These are phyloP conservation scores for Picathartes gymnocephalus DNA, from an alignment of 2,113 vertebrate species.

Conservation along the genomic window DNA sequence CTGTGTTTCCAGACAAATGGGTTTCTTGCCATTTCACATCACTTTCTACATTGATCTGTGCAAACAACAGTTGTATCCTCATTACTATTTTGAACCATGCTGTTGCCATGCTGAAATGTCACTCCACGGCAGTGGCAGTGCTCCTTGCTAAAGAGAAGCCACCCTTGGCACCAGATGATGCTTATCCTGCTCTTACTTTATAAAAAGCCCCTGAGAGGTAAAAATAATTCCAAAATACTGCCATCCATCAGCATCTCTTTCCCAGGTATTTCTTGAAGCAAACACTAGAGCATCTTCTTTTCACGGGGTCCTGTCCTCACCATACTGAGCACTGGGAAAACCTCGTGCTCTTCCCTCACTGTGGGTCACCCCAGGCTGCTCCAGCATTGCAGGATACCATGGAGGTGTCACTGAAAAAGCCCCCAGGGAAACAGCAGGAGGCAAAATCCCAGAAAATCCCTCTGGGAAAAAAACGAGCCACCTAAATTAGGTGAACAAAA, in stretches of 20 bases:
- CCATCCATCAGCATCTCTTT: background rate
- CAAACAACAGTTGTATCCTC: background rate
- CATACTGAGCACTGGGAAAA: accelerated
- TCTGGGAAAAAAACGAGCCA: background rate
- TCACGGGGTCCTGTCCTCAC: background rate
- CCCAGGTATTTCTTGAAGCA: background rate
- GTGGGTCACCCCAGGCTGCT: accelerated
- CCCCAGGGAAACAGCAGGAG: background rate
- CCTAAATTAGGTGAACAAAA: background rate
- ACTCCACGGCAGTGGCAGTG: background rate
- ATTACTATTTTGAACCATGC: background rate
- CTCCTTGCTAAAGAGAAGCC: background rate
- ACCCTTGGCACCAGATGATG: background rate
- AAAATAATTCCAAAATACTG: background rate
- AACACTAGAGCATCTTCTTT: background rate
- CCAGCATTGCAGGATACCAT: accelerated
- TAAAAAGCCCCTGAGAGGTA: background rate
- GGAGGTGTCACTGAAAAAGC: background rate
- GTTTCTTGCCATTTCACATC: background rate
- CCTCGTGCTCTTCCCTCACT: accelerated
- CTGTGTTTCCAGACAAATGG: background rate
- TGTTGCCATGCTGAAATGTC: background rate
- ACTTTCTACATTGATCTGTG: background rate
- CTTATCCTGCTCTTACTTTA: background rate
- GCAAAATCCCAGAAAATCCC: background rate